Conservation (phyloP, 2,113 vertebrate species). For the Chionis minor region DNA sequence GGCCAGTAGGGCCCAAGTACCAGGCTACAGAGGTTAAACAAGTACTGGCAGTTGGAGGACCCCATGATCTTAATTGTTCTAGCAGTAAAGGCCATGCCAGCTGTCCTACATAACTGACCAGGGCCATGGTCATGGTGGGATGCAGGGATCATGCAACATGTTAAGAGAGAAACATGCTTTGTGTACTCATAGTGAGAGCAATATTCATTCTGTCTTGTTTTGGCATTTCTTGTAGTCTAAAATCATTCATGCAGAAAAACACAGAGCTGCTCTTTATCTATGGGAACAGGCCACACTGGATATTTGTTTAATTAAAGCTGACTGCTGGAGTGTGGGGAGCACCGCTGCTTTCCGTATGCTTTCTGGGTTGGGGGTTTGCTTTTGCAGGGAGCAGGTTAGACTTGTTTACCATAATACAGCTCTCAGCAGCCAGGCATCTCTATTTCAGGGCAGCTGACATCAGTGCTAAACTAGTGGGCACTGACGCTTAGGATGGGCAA, state of each 20-base stretch:
- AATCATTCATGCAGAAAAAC: conserved; percentile 9
- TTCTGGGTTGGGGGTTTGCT: background rate
- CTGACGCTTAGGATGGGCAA: background rate
- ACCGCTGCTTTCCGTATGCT: background rate
- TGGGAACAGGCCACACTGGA: background rate
- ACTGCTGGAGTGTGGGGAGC: background rate
- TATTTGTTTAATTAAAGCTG: conserved; percentile 33
- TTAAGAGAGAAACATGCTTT: background rate
- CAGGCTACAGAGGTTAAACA: background rate
- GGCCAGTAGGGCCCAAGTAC: background rate
- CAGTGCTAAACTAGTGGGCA: background rate
- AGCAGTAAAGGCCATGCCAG: background rate
- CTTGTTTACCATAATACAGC: background rate
- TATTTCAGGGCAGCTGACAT: background rate
- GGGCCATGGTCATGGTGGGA: background rate
- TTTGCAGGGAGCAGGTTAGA: background rate
- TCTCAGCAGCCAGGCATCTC: background rate
- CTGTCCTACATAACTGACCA: background rate
- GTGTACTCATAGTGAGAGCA: background rate
- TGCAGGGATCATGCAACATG: background rate
- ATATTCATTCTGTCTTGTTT: background rate
- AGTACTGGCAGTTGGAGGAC: background rate
- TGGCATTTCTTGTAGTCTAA: background rate
- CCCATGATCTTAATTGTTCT: background rate
- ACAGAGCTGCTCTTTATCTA: background rate